A percentile compares a stretch with the other conserved stretches of the same genome.
phyloP scores from a whole-genome alignment of 2,797 vertebrate genomes.

The Arctocebus calabarensis region DNA sequence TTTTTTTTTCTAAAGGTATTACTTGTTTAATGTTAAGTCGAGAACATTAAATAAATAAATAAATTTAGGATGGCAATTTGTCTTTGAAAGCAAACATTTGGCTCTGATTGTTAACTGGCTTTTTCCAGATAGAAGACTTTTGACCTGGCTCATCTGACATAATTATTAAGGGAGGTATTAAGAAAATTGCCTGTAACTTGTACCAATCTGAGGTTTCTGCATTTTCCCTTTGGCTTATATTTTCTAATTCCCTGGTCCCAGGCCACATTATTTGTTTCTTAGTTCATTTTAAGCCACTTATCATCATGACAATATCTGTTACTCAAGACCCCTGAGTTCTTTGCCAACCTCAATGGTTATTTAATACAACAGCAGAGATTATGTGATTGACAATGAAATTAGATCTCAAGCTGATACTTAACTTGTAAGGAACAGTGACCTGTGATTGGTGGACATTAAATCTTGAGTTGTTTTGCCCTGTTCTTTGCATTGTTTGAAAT shows the following conservation, averaged over 20 bases:
- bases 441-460: slow-evolving; percentile 11
- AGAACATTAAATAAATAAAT: background rate
- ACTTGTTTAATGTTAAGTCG: background rate
- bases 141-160: slow-evolving; percentile 16
- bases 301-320: slow-evolving; percentile 76
- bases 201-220: slow-evolving; percentile 73
- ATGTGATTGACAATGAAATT: slow-evolving; percentile 75
- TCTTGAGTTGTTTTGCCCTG: background rate
- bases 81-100: slow-evolving; percentile 60
- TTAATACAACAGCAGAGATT: slow-evolving; percentile 76
- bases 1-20: background rate
- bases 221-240: slow-evolving; percentile 69
- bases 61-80: background rate
- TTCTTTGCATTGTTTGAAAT: slow-evolving; percentile 29
- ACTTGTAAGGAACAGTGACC: slow-evolving; percentile 34
- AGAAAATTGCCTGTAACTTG: slow-evolving; percentile 76
- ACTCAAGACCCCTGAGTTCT: slow-evolving; percentile 61
- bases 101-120: slow-evolving; percentile 38
- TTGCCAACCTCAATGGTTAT: slow-evolving; percentile 62
- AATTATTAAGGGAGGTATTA: slow-evolving; percentile 63
- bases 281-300: slow-evolving; percentile 75
- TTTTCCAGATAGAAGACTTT: slow-evolving; percentile 7
- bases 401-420: slow-evolving; percentile 69
- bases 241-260: slow-evolving; percentile 71
- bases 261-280: slow-evolving; percentile 72